phyloP scores from a whole-genome alignment of 2,888 invertebrate genomes.

The Lycia hirtaria region DNA sequence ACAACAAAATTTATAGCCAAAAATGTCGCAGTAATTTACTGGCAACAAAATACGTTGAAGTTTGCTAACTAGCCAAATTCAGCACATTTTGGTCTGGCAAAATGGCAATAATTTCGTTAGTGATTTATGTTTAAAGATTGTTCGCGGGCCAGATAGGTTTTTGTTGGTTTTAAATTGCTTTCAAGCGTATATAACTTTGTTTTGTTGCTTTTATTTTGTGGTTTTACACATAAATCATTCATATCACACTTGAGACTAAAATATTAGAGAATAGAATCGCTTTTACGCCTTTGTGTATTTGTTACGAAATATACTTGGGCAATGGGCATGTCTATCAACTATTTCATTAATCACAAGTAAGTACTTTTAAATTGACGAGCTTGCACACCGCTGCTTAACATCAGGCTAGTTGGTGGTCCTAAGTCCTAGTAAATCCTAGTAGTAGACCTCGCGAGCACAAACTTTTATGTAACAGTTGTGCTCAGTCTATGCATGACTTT shows the following conservation, averaged over 20 bases:
- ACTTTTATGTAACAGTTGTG: too few species aligned
- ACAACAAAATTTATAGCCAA: constrained; percentile 14
- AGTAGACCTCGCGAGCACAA: too few species aligned
- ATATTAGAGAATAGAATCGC: too few species aligned
- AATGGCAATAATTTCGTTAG: constrained; percentile 3
- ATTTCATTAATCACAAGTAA: too few species aligned
- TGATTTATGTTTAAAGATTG: background rate
- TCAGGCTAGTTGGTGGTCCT: too few species aligned
- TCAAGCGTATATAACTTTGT: background rate
- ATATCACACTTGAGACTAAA: background rate
- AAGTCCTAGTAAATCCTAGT: too few species aligned
- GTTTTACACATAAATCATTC: background rate
- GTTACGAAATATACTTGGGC: too few species aligned
- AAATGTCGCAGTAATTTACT: constrained; percentile 6
- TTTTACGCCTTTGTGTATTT: too few species aligned
- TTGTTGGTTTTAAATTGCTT: background rate
- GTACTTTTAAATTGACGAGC: too few species aligned
- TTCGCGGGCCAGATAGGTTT: background rate
- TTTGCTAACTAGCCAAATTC: constrained; percentile 13
- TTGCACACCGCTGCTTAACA: too few species aligned
- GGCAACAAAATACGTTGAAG: constrained; percentile 10
- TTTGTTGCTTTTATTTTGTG: background rate
- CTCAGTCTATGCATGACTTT: too few species aligned
- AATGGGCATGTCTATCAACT: too few species aligned
- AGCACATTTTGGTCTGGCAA: constrained; percentile 9